Evolutionary conservation across 1,140 invertebrate species (phyloP), one percentile per base, ranked within the genome.

Genomic region (Euura saliciscinereae): DNA sequence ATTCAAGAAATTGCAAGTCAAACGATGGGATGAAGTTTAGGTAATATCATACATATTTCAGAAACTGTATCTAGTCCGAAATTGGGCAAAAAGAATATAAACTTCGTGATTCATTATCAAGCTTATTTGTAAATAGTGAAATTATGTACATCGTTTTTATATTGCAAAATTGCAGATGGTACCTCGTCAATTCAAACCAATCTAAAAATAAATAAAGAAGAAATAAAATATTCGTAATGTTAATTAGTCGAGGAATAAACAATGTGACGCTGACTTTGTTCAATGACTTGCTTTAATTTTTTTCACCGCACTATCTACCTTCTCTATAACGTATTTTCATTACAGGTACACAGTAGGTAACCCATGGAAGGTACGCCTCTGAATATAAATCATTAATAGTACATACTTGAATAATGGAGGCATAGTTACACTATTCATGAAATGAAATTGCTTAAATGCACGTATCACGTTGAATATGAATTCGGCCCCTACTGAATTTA

Each of bases 41-140:
- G 28, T 28, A 28, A 28, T 28, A 28, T 4, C 5, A 59, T 59
- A 11, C 28, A 59, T 59, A 59, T 59, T 59, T n/a, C 51, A 59
- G 51, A 59, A 8, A 59, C 51, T 59, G 51, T 59, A 59, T 59
- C 13, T 59, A 59, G 5, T 59, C 51, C 28, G 28, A 28, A 28
- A 28, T 28, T 28, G 28, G 10, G 51, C 51, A 59, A n/a, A 11
- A 2, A n/a, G 46, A n/a, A 59, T 11, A 59, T 11, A 59, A 59
- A 59, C 13, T 59, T 59, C 51, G 51, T 59, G 51, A 59, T 59
- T 59, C 51, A 59, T n/a, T n/a, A 59, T 59, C 51, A 59, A 59
- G 51, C 13, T n/a, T 8, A 59, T 59, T n/a, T 59, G 51, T 59
- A 59, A 59, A 59, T 59, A 59, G 51, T n/a, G 13, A 59, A 59